These are phyloP conservation scores for Rafetus swinhoei DNA, from an alignment of 2,113 vertebrate species.

Conservation along the genomic window DNA sequence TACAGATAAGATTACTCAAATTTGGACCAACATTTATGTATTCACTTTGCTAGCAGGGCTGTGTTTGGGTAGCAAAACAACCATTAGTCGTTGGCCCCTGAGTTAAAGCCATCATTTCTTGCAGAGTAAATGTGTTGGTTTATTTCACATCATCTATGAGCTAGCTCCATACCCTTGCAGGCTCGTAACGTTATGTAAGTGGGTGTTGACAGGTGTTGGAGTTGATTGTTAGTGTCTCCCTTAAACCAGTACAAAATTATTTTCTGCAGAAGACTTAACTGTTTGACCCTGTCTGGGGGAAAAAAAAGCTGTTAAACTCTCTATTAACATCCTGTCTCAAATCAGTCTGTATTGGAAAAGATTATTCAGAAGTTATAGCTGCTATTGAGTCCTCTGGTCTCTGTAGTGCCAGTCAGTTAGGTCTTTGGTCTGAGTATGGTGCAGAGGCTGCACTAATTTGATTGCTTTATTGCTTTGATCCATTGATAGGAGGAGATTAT, in stretches of 20 bases:
- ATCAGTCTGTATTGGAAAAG: neutral
- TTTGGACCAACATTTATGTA: neutral
- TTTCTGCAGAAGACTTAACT: neutral
- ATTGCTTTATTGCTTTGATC: neutral
- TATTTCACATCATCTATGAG: neutral
- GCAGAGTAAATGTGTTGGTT: neutral
- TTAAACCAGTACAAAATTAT: neutral
- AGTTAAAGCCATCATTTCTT: neutral
- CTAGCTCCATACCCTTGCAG: neutral
- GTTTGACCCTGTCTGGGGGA: neutral
- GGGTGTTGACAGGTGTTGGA: neutral
- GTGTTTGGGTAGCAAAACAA: neutral
- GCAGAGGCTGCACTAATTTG: neutral
- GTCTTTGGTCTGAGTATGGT: neutral
- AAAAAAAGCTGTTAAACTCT: neutral
- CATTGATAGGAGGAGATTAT: neutral
- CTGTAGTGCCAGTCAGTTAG: neutral
- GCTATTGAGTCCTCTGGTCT: neutral
- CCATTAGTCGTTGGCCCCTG: neutral
- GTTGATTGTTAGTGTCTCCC: neutral
- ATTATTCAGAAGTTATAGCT: neutral
- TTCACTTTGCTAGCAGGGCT: neutral
- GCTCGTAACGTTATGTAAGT: neutral
- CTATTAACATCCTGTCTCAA: neutral
- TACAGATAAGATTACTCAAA: rapidly evolving